Percentiles rank a stretch among this genome's conserved stretches.
These are phyloP conservation scores for Dermatophagoides farinae DNA, from an alignment of 1,140 invertebrate genomes.

Conservation along the genomic window DNA sequence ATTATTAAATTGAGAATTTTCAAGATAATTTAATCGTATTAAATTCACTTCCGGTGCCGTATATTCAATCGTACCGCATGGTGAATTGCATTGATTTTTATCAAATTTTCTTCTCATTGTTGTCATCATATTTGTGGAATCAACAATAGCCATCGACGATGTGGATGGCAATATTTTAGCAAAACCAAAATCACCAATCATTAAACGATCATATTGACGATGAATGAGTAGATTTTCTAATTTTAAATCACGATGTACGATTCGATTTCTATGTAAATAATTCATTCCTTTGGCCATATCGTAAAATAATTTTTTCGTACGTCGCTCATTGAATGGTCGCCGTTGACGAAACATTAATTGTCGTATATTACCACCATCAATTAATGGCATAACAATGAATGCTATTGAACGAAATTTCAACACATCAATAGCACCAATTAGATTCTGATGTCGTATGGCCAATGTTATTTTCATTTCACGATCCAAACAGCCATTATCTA, in stretches of 20 bases:
- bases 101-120: not conserved
- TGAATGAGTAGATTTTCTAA: conserved; percentile 4
- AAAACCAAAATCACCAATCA: conserved; percentile 11
- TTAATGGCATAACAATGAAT: not conserved
- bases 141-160: not conserved
- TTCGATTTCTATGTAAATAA: not conserved
- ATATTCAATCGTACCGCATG: not conserved
- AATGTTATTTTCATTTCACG: conserved; percentile 1
- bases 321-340: not conserved
- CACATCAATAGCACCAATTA: not conserved
- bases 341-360: not conserved
- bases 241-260: conserved; percentile 10
- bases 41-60: not conserved
- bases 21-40: not conserved
- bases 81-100: not conserved
- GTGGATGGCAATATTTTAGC: not conserved
- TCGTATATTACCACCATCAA: not conserved
- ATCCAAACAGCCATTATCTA: not conserved
- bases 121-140: not conserved
- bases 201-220: not conserved
- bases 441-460: not conserved
- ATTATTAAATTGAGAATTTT: not conserved
- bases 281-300: not conserved
- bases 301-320: not conserved
- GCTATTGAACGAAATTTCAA: not conserved